phyloP scores from a whole-genome alignment of 2,797 vertebrate species.

The Remorina albescens region DNA sequence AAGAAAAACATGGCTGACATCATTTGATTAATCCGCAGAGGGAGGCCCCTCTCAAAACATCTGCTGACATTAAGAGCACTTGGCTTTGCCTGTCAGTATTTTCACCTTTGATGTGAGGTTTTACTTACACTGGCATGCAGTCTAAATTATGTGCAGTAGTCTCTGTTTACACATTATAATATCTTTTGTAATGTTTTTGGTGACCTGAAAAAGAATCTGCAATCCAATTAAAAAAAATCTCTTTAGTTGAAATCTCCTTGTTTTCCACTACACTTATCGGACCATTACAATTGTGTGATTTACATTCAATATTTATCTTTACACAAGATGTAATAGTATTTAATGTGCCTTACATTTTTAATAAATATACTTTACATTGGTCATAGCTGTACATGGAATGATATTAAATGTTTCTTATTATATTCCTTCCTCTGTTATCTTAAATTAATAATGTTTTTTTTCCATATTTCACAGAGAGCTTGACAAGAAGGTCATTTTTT shows the following conservation, averaged over 20 bases:
- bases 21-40: conserved; percentile 54
- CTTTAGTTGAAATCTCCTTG: conserved; percentile 62
- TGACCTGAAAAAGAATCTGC: conserved; percentile 41
- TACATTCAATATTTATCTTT: conserved; percentile 60
- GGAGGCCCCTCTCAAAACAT: conserved; percentile 54
- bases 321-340: conserved; percentile 45
- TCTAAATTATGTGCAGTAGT: conserved; percentile 2
- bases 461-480: conserved; percentile 21
- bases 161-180: conserved; percentile 5
- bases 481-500: conserved; percentile 45
- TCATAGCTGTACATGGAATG: conserved; percentile 74
- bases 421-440: conserved; percentile 35
- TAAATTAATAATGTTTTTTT: conserved; percentile 21
- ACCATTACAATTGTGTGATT: conserved; percentile 31
- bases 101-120: conserved; percentile 20
- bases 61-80: conserved; percentile 71
- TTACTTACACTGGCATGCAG: conserved; percentile 12
- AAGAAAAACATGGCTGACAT: conserved; percentile 70
- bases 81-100: conserved; percentile 54
- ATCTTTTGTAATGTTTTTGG: neutral
- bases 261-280: conserved; percentile 24
- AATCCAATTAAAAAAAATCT: conserved; percentile 39
- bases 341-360: conserved; percentile 69
- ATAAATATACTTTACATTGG: conserved; percentile 76
- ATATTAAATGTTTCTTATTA: conserved; percentile 33